These are phyloP conservation scores for Pammene fasciana DNA, from an alignment of 2,888 invertebrate genomes.

Conservation along the genomic window DNA sequence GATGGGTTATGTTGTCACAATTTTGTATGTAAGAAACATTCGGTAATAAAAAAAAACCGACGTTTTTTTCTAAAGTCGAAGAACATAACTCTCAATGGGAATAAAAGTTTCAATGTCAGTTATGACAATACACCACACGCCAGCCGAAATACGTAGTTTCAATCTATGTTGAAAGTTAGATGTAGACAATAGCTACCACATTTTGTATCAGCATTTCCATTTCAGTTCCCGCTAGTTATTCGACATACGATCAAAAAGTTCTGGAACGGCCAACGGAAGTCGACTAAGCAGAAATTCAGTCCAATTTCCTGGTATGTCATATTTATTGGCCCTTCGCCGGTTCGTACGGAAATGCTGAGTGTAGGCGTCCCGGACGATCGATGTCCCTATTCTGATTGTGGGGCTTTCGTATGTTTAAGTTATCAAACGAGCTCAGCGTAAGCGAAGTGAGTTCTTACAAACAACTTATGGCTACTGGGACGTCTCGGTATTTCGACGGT, in stretches of 20 bases:
- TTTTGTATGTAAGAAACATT: no score
- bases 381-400: conserved; percentile 22
- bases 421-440: no score
- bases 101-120: no score
- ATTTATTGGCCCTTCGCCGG: conserved; percentile 69
- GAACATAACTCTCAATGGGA: no score
- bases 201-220: conserved; percentile 22
- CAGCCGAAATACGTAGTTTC: background rate
- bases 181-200: conserved; percentile 2
- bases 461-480: no score
- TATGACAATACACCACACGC: background rate
- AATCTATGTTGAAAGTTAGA: background rate
- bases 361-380: conserved; percentile 33
- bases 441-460: no score
- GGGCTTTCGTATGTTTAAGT: background rate
- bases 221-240: conserved; percentile 32
- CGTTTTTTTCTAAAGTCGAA: no score
- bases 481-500: no score
- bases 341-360: conserved; percentile 57
- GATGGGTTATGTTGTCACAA: no score
- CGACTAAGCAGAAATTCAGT: conserved; percentile 68
- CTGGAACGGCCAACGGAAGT: conserved; percentile 41
- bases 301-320: conserved; percentile 75
- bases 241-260: conserved; percentile 41
- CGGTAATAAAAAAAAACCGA: no score